Evolutionary conservation across 2,113 vertebrate species (phyloP), one percentile per base, ranked within the genome.

Genomic region (Leptobrachium leishanense): DNA sequence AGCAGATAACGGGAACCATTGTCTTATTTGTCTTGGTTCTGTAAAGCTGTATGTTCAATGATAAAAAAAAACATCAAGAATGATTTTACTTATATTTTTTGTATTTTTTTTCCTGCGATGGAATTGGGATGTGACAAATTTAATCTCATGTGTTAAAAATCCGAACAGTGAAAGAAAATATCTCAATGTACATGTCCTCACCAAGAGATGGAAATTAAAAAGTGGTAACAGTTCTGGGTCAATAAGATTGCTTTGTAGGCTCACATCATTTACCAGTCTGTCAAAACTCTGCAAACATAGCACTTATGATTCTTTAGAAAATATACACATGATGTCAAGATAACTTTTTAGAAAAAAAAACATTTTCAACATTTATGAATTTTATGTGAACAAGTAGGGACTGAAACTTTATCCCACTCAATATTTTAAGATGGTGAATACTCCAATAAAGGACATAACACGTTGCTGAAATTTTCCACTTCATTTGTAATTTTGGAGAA

Each of bases 211-310:
- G 44, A 11, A 71, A 71, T 71, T 39, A 71, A 31, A 40, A 71
- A 39, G 69, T 71, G 69, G 50, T 71, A 53, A 71, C 31, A 71
- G 44, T 12, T 54, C 46, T 71, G 46, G 46, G 44, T 71, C 69
- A 71, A 54, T 71, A 71, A 71, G 1, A 15, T 39, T 39, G 11
- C 50, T 54, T 8, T 3, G 69, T 54, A 71, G 46, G 69, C 46
- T 71, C 39, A 40, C 20, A 71, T 71, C 69, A 54, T 11, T 71
- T 43, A 71, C 50, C 46, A 20, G 46, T 39, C 20, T 71, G 69
- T 53, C 46, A 71, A 71, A 50, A 11, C 13, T 59, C 12, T 54
- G 55, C 55, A 59, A 59, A 59, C 13, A 59, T 15, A 11, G 13
- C 10, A 59, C 55, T 12, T 31, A 4, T 59, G 55, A 12, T 59